These are phyloP conservation scores for Papilio protenor DNA, from an alignment of 2,888 invertebrate genomes.

Conservation along the genomic window DNA sequence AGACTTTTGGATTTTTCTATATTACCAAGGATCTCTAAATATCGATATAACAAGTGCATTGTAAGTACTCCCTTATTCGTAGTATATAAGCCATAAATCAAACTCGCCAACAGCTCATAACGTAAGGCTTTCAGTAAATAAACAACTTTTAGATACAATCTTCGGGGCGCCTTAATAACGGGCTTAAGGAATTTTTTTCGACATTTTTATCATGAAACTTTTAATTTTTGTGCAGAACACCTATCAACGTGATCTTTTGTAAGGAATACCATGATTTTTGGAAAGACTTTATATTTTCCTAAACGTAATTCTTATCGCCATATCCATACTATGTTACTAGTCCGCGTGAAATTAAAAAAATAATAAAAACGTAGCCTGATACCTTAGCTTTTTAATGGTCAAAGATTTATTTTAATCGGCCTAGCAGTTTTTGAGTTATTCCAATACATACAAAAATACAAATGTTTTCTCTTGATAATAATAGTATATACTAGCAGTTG, in stretches of 20 bases:
- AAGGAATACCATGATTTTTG: slow-evolving; percentile 20
- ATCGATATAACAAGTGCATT: slow-evolving; percentile 40
- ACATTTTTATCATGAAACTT: slow-evolving; percentile 54
- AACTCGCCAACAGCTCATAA: slow-evolving; percentile 37
- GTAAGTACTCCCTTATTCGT: slow-evolving; percentile 39
- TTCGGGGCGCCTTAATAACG: slow-evolving; percentile 51
- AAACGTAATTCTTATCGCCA: neutral
- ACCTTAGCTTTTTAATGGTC: too few species aligned
- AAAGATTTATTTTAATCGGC: too few species aligned
- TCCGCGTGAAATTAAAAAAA: too few species aligned
- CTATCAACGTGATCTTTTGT: slow-evolving; percentile 35
- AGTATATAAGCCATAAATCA: slow-evolving; percentile 41
- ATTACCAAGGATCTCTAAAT: slow-evolving; percentile 29
- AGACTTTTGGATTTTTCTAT: neutral
- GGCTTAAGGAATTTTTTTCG: slow-evolving; percentile 50
- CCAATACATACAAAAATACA: too few species aligned
- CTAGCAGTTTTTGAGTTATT: too few species aligned
- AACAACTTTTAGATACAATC: slow-evolving; percentile 56
- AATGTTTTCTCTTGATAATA: too few species aligned
- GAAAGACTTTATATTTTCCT: neutral
- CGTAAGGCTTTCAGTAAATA: slow-evolving; percentile 48
- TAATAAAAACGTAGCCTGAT: too few species aligned
- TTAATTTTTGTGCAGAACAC: slow-evolving; percentile 48
- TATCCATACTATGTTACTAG: too few species aligned
- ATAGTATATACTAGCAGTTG: too few species aligned